phyloP scores from a whole-genome alignment of 37 sponge, comb jelly and placozoan species.

The Geodia barretti region DNA sequence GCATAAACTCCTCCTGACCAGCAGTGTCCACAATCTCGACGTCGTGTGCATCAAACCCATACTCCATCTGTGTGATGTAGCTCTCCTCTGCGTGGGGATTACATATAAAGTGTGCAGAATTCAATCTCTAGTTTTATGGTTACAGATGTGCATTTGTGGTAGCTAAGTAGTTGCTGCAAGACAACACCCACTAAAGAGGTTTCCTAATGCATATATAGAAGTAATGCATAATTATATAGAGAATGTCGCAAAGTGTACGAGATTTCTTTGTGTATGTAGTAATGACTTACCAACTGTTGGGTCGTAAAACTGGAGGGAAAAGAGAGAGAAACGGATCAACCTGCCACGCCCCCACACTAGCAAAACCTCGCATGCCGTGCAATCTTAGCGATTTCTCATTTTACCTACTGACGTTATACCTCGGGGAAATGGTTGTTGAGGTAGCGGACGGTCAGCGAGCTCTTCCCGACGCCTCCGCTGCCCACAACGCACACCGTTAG shows the following conservation, averaged over 20 bases:
- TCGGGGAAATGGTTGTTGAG: conserved; percentile 75
- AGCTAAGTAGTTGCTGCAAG: not conserved
- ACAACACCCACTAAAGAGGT: too few relatives aligned
- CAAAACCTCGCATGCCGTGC: too few relatives aligned
- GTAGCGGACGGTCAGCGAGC: conserved; percentile 82
- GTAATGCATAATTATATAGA: too few relatives aligned
- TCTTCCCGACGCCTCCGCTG: conserved; percentile 95
- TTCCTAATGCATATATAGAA: too few relatives aligned
- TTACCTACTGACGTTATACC: too few relatives aligned
- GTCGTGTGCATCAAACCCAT: conserved; percentile 70
- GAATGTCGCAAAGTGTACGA: too few relatives aligned
- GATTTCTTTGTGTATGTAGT: too few relatives aligned
- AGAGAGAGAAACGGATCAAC: conserved; percentile 1
- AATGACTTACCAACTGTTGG: conserved; percentile 87
- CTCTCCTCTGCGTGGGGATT: conserved; percentile 85
- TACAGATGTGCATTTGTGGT: not conserved
- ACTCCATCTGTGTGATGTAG: conserved; percentile 80
- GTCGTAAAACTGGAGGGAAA: conserved; percentile 73
- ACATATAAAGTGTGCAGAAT: too few relatives aligned
- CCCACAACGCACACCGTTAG: conserved; percentile 88
- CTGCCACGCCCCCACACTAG: not conserved
- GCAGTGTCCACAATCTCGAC: conserved; percentile 93
- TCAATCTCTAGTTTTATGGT: too few relatives aligned
- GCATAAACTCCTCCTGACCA: conserved; percentile 90
- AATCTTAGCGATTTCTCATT: conserved; percentile 3